Percentiles rank a stretch among this genome's conserved stretches.
These are phyloP conservation scores for Bicyclus anynana DNA, from an alignment of 1,140 invertebrate genomes.

Conservation along the genomic window DNA sequence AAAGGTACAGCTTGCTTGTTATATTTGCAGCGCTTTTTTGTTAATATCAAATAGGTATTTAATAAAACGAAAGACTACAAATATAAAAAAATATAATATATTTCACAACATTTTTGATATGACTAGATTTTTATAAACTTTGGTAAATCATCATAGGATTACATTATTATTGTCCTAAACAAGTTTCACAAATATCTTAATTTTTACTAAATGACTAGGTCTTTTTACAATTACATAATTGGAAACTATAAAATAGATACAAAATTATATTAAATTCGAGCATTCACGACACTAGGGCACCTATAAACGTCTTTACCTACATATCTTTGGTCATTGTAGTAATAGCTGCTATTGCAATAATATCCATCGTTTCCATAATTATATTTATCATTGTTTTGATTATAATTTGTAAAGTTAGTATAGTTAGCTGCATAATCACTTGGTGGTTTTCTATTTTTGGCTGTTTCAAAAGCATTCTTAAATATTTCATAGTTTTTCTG, in stretches of 20 bases:
- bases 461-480: constrained; percentile 78
- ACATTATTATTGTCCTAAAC: constrained; percentile 28
- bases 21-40: not conserved
- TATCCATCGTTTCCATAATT: constrained; percentile 38
- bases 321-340: constrained; percentile 60
- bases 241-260: constrained; percentile 1
- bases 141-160: constrained; percentile 25
- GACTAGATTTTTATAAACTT: constrained; percentile 51
- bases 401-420: constrained; percentile 34
- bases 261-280: constrained; percentile 49
- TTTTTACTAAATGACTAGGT: constrained; percentile 44
- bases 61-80: constrained; percentile 8
- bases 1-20: too few species aligned
- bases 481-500: constrained; percentile 78
- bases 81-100: constrained; percentile 30
- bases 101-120: constrained; percentile 31
- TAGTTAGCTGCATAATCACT: constrained; percentile 36
- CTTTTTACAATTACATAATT: constrained; percentile 22
- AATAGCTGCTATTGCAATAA: constrained; percentile 53
- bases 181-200: constrained; percentile 26
- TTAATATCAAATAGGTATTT: not conserved
- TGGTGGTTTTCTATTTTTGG: constrained; percentile 57
- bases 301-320: constrained; percentile 56
- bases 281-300: constrained; percentile 52
- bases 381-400: constrained; percentile 46